These are phyloP conservation scores for Anarsia innoxiella DNA, from an alignment of 2,888 invertebrate genomes.

Conservation along the genomic window DNA sequence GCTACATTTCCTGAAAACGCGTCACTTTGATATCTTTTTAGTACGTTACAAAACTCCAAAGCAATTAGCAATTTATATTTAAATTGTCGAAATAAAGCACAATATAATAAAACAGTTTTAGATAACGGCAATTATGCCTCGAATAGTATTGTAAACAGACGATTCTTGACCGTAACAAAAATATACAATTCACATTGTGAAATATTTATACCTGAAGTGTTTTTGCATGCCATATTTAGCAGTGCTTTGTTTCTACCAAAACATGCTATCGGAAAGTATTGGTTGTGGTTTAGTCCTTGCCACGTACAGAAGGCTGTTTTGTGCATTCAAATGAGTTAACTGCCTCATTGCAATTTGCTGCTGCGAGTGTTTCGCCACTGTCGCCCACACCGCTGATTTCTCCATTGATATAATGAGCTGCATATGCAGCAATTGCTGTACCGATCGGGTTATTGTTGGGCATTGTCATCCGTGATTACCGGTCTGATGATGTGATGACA, in stretches of 20 bases:
- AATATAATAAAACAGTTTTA: too few species aligned
- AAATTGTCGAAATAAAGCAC: too few species aligned
- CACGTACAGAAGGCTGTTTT: conserved; percentile 21
- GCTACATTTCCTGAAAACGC: too few species aligned
- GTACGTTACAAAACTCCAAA: too few species aligned
- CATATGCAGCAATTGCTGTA: conserved; percentile 33
- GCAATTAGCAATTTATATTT: too few species aligned
- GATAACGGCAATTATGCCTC: too few species aligned
- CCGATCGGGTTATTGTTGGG: conserved; percentile 26
- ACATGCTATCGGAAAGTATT: conserved; percentile 11
- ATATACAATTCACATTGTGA: too few species aligned
- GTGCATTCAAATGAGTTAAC: conserved; percentile 47
- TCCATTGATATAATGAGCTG: conserved; percentile 59
- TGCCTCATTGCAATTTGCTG: conserved; percentile 45
- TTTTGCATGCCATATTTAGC: too few species aligned
- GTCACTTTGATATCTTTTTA: too few species aligned
- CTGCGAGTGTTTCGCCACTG: conserved; percentile 43
- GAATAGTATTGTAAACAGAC: too few species aligned
- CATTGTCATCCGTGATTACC: conserved; percentile 36
- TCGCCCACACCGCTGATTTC: conserved; percentile 61
- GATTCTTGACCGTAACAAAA: too few species aligned
- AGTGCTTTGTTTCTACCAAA: conserved; percentile 13
- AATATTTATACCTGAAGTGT: too few species aligned
- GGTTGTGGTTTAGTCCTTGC: conserved; percentile 17
- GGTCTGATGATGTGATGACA: conserved; percentile 13